phyloP scores from a whole-genome alignment of 2,888 invertebrate genomes.

The Pristionchus mayeri region DNA sequence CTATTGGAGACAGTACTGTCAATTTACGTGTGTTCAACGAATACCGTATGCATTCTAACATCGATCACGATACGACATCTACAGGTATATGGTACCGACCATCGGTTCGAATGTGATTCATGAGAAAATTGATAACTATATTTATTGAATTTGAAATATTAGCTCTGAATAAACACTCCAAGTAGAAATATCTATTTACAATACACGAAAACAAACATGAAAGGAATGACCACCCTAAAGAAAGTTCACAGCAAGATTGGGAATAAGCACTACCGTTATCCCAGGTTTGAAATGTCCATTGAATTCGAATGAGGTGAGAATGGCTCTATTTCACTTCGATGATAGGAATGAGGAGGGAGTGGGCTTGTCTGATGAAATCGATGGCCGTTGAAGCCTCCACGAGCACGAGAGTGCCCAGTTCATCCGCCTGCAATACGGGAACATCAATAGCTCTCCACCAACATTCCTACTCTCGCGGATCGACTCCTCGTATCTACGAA shows the following conservation, averaged over 20 bases:
- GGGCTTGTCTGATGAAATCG: conserved; percentile 47
- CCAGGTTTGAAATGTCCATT: conserved; percentile 23
- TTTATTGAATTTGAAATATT: conserved; percentile 15
- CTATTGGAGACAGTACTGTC: no score
- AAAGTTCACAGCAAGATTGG: conserved; percentile 24
- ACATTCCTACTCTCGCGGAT: no score
- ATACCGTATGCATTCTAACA: background rate
- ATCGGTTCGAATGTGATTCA: background rate
- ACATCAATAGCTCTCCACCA: background rate
- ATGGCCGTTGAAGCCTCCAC: conserved; percentile 45
- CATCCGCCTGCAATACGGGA: conserved; percentile 29
- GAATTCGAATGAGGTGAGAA: background rate
- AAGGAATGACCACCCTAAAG: background rate
- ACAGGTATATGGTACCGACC: conserved; percentile 18
- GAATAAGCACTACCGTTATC: conserved; percentile 32
- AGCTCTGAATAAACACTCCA: conserved; percentile 27
- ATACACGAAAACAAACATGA: background rate
- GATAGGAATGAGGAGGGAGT: conserved; percentile 39
- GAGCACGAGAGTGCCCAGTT: conserved; percentile 41
- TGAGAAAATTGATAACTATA: background rate
- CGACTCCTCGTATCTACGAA: no score
- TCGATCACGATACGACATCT: conserved; percentile 12
- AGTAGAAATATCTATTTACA: conserved; percentile 17
- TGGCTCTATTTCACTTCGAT: conserved; percentile 24
- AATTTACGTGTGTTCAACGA: no score